Evolutionary conservation across 2,888 invertebrate genomes (phyloP), one percentile per base, ranked within the genome.

Genomic region (Tipula confusa): DNA sequence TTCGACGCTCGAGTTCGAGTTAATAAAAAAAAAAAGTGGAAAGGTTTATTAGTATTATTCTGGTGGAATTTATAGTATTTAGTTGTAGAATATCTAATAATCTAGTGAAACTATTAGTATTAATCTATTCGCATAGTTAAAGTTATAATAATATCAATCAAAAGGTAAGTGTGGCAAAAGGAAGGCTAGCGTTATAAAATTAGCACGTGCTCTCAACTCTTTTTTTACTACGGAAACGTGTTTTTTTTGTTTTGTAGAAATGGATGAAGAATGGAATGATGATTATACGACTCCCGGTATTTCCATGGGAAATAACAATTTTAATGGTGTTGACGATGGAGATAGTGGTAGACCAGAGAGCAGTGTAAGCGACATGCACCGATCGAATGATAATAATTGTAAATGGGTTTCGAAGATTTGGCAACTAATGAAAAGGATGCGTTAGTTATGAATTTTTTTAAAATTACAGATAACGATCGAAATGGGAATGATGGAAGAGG

Each of bases 401-500:
- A 80, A 80, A 15, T 31, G n/a, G n/a, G n/a, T 29, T 18, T 9
- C 79, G 7, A 18, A 6, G 15, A 13, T 29, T 29, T 5, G 1
- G 18, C 18, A 6, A 36, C 9, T 82, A 11, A 11, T 36, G n/a
- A n/a, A 18, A 33, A 11, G 15, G 13, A 29, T 79, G 64, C n/a
- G 28, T 79, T 1, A 2, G 0, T 5, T 24, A 13, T 80, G 15
- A 80, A 80, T 29, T 13, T 9, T n/a, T 3, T 64, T n/a, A 6
- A 6, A 82, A 33, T 33, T 82, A 36, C 36, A 82, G 86, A 90
- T 83, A 88, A 89, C 0, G 89, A 90, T 0, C 87, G 89, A 0
- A 82, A 86, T 88, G 38, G 88, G 87, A 48, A 86, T 88, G 88
- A 87, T 87, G 88, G 88, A n/a, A 88, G 88, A 88, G 64, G 64